Conservation (phyloP, 2,797 vertebrate species). For the Morelia viridis region DNA sequence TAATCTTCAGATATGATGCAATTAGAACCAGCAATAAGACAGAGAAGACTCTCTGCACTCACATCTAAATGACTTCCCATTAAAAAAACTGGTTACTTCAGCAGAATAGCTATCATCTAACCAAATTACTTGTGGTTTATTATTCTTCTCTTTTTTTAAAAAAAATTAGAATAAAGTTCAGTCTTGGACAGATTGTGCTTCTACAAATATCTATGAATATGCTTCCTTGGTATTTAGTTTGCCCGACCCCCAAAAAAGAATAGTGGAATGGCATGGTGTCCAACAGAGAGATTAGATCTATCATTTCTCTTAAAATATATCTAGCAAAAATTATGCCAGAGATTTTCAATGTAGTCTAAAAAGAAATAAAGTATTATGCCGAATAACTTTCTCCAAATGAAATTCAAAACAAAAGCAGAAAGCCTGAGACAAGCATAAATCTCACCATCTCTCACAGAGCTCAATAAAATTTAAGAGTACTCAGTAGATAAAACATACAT, state of each 20-base stretch:
- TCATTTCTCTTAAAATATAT: constrained; percentile 21
- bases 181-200: background rate
- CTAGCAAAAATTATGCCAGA: constrained; percentile 49
- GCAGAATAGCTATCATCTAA: background rate
- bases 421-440: background rate
- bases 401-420: background rate
- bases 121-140: background rate
- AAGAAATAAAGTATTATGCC: constrained; percentile 9
- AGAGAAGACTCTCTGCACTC: background rate
- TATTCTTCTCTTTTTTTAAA: background rate
- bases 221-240: constrained; percentile 36
- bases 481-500: background rate
- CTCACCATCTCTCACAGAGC: background rate
- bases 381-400: constrained; percentile 30
- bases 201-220: background rate
- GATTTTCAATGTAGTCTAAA: constrained; percentile 43
- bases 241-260: constrained; percentile 27
- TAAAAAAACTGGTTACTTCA: background rate
- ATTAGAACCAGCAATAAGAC: background rate
- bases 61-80: background rate
- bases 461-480: background rate
- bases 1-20: background rate
- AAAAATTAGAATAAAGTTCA: background rate
- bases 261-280: constrained; percentile 35
- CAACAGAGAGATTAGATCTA: constrained; percentile 15